phyloP scores from a whole-genome alignment of 1,140 invertebrate genomes.

The Drosophila biarmipes region DNA sequence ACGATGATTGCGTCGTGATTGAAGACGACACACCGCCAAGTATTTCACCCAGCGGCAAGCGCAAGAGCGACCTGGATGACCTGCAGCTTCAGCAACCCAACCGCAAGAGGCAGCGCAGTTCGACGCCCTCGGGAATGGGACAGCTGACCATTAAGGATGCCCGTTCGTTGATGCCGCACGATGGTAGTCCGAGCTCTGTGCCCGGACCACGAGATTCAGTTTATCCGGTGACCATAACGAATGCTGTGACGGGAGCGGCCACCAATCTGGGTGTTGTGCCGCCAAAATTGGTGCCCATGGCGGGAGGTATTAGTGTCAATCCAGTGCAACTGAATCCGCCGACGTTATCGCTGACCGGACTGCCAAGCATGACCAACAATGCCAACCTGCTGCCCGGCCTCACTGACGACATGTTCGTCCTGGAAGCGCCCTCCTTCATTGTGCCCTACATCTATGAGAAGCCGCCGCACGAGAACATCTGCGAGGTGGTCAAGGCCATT shows the following conservation, averaged over 20 bases:
- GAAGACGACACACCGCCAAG: slow-evolving; percentile 86
- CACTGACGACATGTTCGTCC: slow-evolving; percentile 95
- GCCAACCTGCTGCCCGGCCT: slow-evolving; percentile 89
- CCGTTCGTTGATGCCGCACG: slow-evolving; percentile 78
- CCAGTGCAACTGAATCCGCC: slow-evolving; percentile 71
- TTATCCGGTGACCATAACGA: slow-evolving; percentile 79
- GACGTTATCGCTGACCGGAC: slow-evolving; percentile 66
- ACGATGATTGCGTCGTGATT: slow-evolving; percentile 87
- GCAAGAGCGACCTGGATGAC: slow-evolving; percentile 73
- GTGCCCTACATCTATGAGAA: slow-evolving; percentile 97
- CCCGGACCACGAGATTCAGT: slow-evolving; percentile 34
- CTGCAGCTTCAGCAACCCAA: slow-evolving; percentile 66
- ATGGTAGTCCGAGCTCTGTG: slow-evolving; percentile 19
- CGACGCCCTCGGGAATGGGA: slow-evolving; percentile 59
- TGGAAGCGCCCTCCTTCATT: slow-evolving; percentile 95
- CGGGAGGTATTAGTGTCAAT: slow-evolving; percentile 12
- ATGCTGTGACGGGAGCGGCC: slow-evolving; percentile 76
- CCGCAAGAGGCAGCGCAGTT: slow-evolving; percentile 72
- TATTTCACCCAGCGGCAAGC: slow-evolving; percentile 68
- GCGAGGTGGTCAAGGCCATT: slow-evolving; percentile 89
- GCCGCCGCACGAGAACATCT: slow-evolving; percentile 91
- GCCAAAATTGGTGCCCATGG: slow-evolving; percentile 78
- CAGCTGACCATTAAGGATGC: slow-evolving; percentile 83
- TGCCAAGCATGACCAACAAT: slow-evolving; percentile 80
- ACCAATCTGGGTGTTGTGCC: slow-evolving; percentile 63